phyloP scores from a whole-genome alignment of 1,140 invertebrate genomes.

The Zaprionus vittiger region DNA sequence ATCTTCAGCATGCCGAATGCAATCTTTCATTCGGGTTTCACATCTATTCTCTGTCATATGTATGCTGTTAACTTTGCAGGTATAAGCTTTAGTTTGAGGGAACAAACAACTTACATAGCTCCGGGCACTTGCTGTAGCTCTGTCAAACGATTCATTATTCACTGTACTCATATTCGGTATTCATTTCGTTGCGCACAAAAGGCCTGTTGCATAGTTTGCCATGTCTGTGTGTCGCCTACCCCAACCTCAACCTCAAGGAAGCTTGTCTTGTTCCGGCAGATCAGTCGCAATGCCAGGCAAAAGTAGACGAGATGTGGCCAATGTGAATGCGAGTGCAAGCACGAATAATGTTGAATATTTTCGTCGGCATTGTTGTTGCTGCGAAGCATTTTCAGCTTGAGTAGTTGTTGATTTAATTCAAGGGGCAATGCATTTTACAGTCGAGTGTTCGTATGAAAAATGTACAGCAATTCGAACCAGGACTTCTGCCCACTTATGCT shows the following conservation, averaged over 20 bases:
- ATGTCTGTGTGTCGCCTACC: not conserved
- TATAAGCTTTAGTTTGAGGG: not conserved
- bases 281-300: constrained; percentile 35
- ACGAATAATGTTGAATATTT: constrained; percentile 36
- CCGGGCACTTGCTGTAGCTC: not conserved
- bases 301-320: constrained; percentile 28
- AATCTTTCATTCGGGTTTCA: no score
- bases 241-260: not conserved
- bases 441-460: constrained; percentile 73
- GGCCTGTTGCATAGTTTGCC: constrained; percentile 6
- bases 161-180: constrained; percentile 4
- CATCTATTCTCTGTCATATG: no score
- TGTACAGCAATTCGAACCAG: constrained; percentile 63
- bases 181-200: not conserved
- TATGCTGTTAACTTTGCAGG: not conserved
- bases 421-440: constrained; percentile 75
- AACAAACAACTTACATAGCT: not conserved
- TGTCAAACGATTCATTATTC: constrained; percentile 7
- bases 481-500: constrained; percentile 57
- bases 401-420: constrained; percentile 80
- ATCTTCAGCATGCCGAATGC: no score
- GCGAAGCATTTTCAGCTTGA: constrained; percentile 62
- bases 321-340: constrained; percentile 27
- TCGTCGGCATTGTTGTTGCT: constrained; percentile 17
- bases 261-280: constrained; percentile 10